Evolutionary conservation across 2,888 invertebrate species (phyloP).

Genomic region (Agrilus biguttatus): DNA sequence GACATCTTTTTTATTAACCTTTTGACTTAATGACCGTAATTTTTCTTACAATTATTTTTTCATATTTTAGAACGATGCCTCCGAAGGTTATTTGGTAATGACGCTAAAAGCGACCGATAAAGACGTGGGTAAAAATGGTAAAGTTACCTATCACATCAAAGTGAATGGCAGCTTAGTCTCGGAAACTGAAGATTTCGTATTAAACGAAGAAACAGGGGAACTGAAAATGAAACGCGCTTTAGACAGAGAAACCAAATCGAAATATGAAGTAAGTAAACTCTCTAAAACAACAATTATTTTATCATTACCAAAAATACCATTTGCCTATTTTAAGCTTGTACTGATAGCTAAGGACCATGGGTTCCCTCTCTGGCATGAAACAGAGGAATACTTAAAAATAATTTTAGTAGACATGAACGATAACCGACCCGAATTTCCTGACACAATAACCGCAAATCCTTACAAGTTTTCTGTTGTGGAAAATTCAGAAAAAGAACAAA

Average conservation of each 20-base stretch:
- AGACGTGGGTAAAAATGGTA: conserved; percentile 72
- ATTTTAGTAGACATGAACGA: conserved; percentile 68
- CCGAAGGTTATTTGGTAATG: conserved; percentile 61
- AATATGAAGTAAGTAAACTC: conserved; percentile 46
- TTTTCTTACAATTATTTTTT: conserved; percentile 4
- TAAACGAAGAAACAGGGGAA: conserved; percentile 67
- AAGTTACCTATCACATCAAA: conserved; percentile 71
- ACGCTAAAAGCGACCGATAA: conserved; percentile 70
- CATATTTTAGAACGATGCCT: conserved; percentile 56
- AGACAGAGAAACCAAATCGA: conserved; percentile 58
- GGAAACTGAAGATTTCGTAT: conserved; percentile 69
- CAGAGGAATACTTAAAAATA: conserved; percentile 57
- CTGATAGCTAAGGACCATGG: conserved; percentile 76
- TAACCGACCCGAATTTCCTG: conserved; percentile 63
- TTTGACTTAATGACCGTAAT: not conserved
- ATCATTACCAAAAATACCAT: too few relatives aligned
- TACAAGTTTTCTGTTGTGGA: conserved; percentile 60
- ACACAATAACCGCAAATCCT: conserved; percentile 38
- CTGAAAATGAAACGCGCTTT: conserved; percentile 63
- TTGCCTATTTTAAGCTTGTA: conserved; percentile 41
- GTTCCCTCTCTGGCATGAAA: conserved; percentile 65
- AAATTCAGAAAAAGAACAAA: conserved; percentile 47
- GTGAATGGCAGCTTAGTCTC: conserved; percentile 51
- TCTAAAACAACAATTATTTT: too few relatives aligned
- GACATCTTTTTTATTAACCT: conserved; percentile 12